Conservation (phyloP, 2,888 invertebrate genomes). For the Ecliptopera silaceata region DNA sequence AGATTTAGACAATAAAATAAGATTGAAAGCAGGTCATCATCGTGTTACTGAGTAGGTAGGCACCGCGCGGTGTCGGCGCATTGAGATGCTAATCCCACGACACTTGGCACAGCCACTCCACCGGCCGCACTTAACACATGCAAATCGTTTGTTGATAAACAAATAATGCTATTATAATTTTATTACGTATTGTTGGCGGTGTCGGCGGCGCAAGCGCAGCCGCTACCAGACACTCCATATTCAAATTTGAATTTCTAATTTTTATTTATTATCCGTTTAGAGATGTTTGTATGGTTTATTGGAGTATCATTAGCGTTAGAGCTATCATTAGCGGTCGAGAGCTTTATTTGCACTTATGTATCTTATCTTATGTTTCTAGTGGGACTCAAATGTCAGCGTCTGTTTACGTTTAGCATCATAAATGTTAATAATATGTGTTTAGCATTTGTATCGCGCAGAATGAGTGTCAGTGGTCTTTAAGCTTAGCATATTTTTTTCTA, state of each 20-base stretch:
- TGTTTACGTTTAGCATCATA: not conserved
- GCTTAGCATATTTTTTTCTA: no score
- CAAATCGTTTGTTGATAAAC: conserved; percentile 78
- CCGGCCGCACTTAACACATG: conserved; percentile 71
- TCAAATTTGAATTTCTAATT: conserved; percentile 71
- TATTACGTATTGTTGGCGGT: conserved; percentile 68
- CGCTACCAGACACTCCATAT: conserved; percentile 50
- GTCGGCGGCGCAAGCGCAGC: conserved; percentile 42
- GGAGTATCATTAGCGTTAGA: conserved; percentile 32
- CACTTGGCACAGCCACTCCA: conserved; percentile 45
- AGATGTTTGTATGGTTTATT: conserved; percentile 30
- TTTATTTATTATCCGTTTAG: conserved; percentile 50
- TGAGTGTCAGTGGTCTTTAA: no score
- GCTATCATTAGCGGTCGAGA: conserved; percentile 31
- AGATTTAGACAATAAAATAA: no score
- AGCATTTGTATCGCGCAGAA: no score
- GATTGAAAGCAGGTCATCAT: no score
- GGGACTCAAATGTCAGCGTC: not conserved
- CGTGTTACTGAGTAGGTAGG: no score
- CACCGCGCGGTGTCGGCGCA: no score
- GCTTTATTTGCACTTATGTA: conserved; percentile 21
- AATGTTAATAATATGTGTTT: not conserved
- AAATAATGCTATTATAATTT: conserved; percentile 77
- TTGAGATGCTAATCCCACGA: conserved; percentile 54
- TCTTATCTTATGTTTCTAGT: no score